Evolutionary conservation across 2,113 vertebrate genomes (phyloP).

Genomic region (Entomyzon cyanotis): DNA sequence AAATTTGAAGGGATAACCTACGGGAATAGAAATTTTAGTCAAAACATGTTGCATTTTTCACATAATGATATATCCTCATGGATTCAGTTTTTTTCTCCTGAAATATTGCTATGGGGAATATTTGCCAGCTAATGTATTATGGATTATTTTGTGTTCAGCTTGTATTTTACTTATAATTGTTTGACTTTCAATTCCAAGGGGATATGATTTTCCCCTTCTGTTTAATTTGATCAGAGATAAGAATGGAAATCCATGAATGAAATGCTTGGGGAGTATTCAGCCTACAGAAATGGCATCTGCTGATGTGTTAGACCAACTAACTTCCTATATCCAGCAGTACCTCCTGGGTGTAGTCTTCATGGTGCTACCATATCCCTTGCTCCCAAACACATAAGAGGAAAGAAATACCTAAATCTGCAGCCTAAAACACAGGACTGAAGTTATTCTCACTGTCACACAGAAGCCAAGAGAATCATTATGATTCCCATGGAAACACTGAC

Average conservation of each 20-base stretch:
- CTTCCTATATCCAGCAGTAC: not conserved
- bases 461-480: not conserved
- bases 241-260: not conserved
- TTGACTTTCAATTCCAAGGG: not conserved
- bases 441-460: not conserved
- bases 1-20: not conserved
- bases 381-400: not conserved
- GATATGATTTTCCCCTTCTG: not conserved
- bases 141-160: not conserved
- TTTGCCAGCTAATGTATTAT: not conserved
- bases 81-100: not conserved
- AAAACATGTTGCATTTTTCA: not conserved
- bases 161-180: not conserved
- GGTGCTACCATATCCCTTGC: not conserved
- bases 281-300: not conserved
- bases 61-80: not conserved
- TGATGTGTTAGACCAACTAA: not conserved
- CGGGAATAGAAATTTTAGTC: not conserved
- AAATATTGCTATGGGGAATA: not conserved
- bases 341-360: not conserved
- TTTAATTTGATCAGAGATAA: not conserved
- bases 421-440: not conserved
- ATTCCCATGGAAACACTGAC: conserved; percentile 15
- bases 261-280: not conserved
- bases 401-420: not conserved